Evolutionary conservation across 2,797 vertebrate species (phyloP).

Genomic region (Momotus momota): DNA sequence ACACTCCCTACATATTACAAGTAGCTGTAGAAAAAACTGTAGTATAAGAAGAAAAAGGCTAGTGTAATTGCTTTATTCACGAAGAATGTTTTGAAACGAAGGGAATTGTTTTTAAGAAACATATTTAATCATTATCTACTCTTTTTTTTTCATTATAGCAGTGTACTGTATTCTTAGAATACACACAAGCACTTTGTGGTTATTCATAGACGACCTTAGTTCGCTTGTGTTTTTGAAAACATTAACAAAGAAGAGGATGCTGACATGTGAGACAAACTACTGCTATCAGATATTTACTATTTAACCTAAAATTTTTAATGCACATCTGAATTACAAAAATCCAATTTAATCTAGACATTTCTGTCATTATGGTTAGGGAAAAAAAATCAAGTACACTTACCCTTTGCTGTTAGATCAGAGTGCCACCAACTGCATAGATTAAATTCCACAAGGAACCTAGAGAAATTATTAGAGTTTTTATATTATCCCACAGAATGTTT

Average conservation of each 20-base stretch:
- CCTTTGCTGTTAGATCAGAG: slow-evolving; percentile 91
- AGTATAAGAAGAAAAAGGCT: not conserved
- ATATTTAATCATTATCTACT: not conserved
- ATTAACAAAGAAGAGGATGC: not conserved
- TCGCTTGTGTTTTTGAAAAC: not conserved
- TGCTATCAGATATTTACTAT: not conserved
- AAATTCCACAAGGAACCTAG: slow-evolving; percentile 97
- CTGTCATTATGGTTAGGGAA: not conserved
- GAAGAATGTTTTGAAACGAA: not conserved
- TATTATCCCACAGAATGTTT: slow-evolving; percentile 31
- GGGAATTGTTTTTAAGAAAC: not conserved
- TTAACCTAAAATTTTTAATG: not conserved
- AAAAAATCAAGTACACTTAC: slow-evolving; percentile 76
- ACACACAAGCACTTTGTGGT: not conserved
- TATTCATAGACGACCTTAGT: not conserved
- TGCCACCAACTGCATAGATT: slow-evolving; percentile 98
- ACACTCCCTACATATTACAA: not conserved
- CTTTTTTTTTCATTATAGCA: not conserved
- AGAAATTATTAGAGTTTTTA: slow-evolving; percentile 54
- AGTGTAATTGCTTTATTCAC: not conserved
- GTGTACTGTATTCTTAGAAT: not conserved
- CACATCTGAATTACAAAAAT: not conserved
- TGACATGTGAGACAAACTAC: not conserved
- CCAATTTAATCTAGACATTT: not conserved
- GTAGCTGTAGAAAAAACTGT: not conserved